Evolutionary conservation across 2,888 invertebrate genomes (phyloP).

Genomic region (Scaptomyza tumidula): DNA sequence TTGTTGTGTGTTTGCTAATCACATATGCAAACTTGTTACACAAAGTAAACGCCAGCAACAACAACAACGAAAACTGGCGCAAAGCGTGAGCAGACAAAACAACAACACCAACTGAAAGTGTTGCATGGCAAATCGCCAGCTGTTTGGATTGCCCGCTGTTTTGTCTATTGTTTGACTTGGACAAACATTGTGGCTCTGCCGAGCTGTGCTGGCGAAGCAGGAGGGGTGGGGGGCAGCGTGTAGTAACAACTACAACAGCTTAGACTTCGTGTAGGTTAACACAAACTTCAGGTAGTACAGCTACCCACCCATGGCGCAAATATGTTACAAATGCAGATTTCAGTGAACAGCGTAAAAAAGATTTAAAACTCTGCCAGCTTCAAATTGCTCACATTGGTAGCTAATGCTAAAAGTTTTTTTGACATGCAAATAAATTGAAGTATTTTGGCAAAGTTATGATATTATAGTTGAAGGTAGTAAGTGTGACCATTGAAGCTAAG

Average conservation of each 20-base stretch:
- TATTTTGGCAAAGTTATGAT: too few species aligned
- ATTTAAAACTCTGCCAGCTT: background rate
- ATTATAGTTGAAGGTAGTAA: too few species aligned
- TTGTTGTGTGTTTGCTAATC: constrained; percentile 63
- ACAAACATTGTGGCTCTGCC: constrained; percentile 48
- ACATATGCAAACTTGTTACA: constrained; percentile 77
- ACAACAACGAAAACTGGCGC: constrained; percentile 35
- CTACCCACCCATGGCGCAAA: constrained; percentile 17
- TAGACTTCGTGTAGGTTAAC: constrained; percentile 6
- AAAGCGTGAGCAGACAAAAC: constrained; percentile 55
- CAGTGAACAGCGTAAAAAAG: background rate
- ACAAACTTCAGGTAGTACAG: constrained; percentile 3
- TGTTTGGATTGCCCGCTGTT: constrained; percentile 54
- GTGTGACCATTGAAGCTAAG: too few species aligned
- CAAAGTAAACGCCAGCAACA: constrained; percentile 58
- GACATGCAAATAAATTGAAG: too few species aligned
- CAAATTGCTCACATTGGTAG: constrained; percentile 15
- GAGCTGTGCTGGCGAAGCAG: constrained; percentile 2
- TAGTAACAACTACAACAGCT: constrained; percentile 5
- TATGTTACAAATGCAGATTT: constrained; percentile 23
- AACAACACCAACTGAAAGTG: constrained; percentile 47
- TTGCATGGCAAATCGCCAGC: constrained; percentile 67
- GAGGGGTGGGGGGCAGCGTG: background rate
- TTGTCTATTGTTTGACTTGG: constrained; percentile 58
- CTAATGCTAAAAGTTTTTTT: constrained; percentile 5